Conservation (phyloP, 1,140 invertebrate genomes). For the Cephus cinctus region DNA sequence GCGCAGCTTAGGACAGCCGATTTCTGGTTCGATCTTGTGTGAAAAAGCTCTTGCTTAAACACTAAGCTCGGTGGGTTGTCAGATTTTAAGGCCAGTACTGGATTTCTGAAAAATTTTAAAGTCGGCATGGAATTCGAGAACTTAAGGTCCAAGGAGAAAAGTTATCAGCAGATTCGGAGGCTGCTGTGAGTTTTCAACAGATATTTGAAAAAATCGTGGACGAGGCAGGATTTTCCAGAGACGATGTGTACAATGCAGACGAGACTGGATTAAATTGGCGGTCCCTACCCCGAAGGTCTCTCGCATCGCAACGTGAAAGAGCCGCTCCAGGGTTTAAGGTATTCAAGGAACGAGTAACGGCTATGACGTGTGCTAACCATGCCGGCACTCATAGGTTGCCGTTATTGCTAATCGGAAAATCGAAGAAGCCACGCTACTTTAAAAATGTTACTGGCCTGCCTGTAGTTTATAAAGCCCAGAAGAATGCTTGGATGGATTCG, state of each 20-base stretch:
- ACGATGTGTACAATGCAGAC: conserved; percentile 35
- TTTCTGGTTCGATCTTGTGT: too few relatives aligned
- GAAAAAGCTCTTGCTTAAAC: conserved; percentile 2
- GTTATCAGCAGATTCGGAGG: neutral
- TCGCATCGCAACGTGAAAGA: conserved; percentile 36
- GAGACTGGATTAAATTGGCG: conserved; percentile 42
- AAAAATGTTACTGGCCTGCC: conserved; percentile 12
- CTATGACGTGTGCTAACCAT: conserved; percentile 37
- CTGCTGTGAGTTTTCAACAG: neutral
- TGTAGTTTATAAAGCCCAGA: conserved; percentile 10
- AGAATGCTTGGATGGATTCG: conserved; percentile 18
- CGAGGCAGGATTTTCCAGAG: conserved; percentile 1
- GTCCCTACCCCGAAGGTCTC: conserved; percentile 36
- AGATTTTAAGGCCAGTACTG: neutral
- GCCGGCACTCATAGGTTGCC: conserved; percentile 31
- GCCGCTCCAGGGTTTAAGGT: conserved; percentile 36
- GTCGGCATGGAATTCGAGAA: neutral
- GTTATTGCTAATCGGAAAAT: conserved; percentile 28
- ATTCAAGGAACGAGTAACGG: conserved; percentile 36
- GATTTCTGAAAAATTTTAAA: conserved; percentile 15
- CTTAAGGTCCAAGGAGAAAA: neutral
- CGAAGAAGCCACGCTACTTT: conserved; percentile 31
- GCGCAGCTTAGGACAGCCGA: neutral
- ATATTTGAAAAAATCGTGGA: neutral
- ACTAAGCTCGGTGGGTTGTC: neutral